A percentile compares a stretch with the other conserved stretches of the same genome.
phyloP scores from a whole-genome alignment of 2,797 vertebrate species.

The Lepilemur septentrionalis region DNA sequence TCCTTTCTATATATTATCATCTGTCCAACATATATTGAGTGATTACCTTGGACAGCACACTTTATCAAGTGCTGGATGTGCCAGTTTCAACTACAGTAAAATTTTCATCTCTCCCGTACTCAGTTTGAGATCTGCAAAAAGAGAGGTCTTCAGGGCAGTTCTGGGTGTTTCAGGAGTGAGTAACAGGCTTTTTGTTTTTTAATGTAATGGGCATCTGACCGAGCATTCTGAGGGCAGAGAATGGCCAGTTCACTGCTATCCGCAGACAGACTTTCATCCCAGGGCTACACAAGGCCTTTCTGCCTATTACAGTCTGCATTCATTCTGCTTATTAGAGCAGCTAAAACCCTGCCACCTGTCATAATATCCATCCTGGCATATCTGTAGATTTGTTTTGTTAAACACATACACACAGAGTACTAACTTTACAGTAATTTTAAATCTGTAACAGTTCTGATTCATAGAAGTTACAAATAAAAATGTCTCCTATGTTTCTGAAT shows the following conservation, averaged over 20 bases:
- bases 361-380: not conserved
- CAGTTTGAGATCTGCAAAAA: slow-evolving; percentile 13
- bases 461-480: slow-evolving; percentile 7
- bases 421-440: not conserved
- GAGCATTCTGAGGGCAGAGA: not conserved
- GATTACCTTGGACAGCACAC: not conserved
- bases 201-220: not conserved
- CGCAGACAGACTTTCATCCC: not conserved
- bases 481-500: slow-evolving; percentile 19
- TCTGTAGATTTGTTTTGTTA: not conserved
- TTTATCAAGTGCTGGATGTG: not conserved
- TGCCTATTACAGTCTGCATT: not conserved
- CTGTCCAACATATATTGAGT: not conserved
- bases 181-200: not conserved
- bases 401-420: not conserved
- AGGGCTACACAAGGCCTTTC: not conserved
- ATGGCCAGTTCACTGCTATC: not conserved
- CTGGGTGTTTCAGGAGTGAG: slow-evolving; percentile 9
- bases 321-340: not conserved
- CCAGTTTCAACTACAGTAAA: not conserved
- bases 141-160: not conserved
- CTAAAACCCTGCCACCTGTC: not conserved
- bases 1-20: not conserved
- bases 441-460: not conserved
- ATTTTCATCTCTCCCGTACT: not conserved